Evolutionary conservation across 2,113 vertebrate species (phyloP).

Genomic region (Rousettus leschenaultii): DNA sequence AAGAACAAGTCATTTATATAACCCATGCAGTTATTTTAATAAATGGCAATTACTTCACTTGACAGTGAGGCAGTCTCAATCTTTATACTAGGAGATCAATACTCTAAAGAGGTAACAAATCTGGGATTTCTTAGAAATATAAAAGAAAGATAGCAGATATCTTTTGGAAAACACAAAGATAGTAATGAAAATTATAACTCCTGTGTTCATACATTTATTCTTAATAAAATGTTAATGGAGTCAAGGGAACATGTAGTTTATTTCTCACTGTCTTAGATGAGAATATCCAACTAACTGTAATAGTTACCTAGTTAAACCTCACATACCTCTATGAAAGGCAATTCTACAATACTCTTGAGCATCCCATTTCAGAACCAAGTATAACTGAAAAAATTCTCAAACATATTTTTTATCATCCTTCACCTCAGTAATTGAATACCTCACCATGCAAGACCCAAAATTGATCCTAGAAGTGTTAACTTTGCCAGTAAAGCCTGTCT

Average conservation of each 20-base stretch:
- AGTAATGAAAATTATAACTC: background rate
- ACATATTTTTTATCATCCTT: background rate
- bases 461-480: background rate
- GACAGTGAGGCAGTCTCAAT: background rate
- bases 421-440: background rate
- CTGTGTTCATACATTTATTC: background rate
- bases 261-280: background rate
- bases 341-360: background rate
- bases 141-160: background rate
- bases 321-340: background rate
- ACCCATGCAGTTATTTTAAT: conserved; percentile 4
- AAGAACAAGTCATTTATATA: background rate
- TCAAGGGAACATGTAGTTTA: conserved; percentile 5
- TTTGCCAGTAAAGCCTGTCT: background rate
- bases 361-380: background rate
- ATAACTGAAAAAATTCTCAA: background rate
- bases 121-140: background rate
- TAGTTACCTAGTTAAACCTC: background rate
- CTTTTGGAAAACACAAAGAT: background rate
- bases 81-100: background rate
- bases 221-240: background rate
- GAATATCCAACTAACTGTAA: background rate
- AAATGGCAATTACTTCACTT: background rate
- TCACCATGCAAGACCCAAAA: background rate
- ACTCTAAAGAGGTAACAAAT: background rate